These are phyloP conservation scores for Lymantria monacha DNA, from an alignment of 2,888 invertebrate species.

Conservation along the genomic window DNA sequence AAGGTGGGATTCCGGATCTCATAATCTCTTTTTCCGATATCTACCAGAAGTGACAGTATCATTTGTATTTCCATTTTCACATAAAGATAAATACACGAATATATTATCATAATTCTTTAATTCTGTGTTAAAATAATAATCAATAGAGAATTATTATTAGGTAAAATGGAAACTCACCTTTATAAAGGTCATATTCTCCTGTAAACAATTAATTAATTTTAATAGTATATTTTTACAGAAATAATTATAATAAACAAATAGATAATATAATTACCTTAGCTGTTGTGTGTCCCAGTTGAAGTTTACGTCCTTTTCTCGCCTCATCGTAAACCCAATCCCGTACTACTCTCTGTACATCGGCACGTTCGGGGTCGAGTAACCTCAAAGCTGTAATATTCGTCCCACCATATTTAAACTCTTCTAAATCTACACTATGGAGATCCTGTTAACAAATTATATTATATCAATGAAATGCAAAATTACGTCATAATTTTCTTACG, in stretches of 20 bases:
- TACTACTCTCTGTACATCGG: conserved; percentile 89
- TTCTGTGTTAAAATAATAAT: no score
- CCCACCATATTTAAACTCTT: conserved; percentile 96
- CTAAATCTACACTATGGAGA: conserved; percentile 94
- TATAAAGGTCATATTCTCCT: conserved; percentile 88
- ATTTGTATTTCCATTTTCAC: no score
- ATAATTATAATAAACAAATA: conserved; percentile 9
- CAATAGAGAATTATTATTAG: no score
- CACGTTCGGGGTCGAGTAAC: conserved; percentile 91
- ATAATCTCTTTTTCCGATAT: no score
- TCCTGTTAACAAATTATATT: conserved; percentile 83
- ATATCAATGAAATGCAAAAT: neutral
- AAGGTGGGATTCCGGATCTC: no score
- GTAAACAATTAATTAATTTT: conserved; percentile 45
- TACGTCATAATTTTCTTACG: no score
- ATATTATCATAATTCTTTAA: no score
- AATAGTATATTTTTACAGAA: conserved; percentile 8
- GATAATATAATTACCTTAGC: conserved; percentile 78
- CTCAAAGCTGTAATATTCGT: conserved; percentile 97
- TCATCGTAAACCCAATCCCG: conserved; percentile 91
- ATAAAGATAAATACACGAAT: no score
- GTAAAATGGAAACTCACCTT: conserved; percentile 76
- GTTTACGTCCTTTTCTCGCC: conserved; percentile 84
- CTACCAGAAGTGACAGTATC: no score
- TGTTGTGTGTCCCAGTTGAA: conserved; percentile 81